Base-by-base conservation (phyloP, 1,140 invertebrate species). In the Eurosta solidaginis region DNA sequence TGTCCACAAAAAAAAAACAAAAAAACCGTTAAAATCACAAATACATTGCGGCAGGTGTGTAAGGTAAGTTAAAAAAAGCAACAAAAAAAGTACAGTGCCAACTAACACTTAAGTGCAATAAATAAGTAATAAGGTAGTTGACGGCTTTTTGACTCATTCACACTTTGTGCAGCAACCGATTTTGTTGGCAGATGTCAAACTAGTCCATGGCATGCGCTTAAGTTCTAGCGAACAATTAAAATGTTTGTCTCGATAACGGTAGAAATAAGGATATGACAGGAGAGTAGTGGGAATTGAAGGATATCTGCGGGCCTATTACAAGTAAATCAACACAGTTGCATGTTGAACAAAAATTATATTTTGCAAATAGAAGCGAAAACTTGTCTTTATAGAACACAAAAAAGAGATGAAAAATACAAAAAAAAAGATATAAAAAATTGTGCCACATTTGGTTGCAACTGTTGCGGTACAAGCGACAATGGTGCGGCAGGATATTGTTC, bases 311-410 rank as follows among this genome's bases (percentile, higher is more conserved):
- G n/a, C n/a, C n/a, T n/a, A n/a, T 68, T 68, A 68, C 59, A 68
- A 40, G n/a, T 40, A 68, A 68, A 68, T 68, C 36, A 42, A 68
- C 59, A 68, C 59, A 68, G 59, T 68, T 68, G n/a, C 27, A 40
- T 2, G 59, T n/a, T n/a, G n/a, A n/a, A n/a, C n/a, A n/a, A n/a
- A n/a, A n/a, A n/a, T n/a, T n/a, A n/a, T n/a, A n/a, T n/a, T n/a
- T n/a, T n/a, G n/a, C n/a, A n/a, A n/a, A n/a, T n/a, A n/a, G n/a
- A n/a, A n/a, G n/a, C n/a, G n/a, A n/a, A n/a, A n/a, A n/a, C n/a
- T n/a, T n/a, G n/a, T n/a, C n/a, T n/a, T n/a, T n/a, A n/a, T n/a
- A n/a, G n/a, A n/a, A n/a, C n/a, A n/a, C n/a, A n/a, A n/a, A n/a
- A n/a, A n/a, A n/a, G n/a, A n/a, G n/a, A n/a, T n/a, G 17, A 68